Evolutionary conservation across 2,797 vertebrate genomes (phyloP), one percentile per base, ranked within the genome.

Genomic region (Hoplostethus atlanticus): DNA sequence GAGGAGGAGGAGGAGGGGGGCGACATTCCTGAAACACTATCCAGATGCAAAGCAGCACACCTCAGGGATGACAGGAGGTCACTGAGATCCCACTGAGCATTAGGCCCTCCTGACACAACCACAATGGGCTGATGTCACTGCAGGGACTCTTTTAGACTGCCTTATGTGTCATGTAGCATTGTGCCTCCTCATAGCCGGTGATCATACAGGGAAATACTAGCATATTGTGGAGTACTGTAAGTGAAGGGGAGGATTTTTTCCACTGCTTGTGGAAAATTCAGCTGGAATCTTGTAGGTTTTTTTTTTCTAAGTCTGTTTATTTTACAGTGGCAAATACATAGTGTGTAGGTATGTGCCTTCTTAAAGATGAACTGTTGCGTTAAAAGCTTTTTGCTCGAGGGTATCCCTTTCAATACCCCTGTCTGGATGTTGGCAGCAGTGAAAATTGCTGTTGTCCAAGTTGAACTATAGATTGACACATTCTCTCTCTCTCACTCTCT

Each of bases 1-100:
- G 30, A 51, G 21, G 21, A 21, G 21, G 21, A 21, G 21, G 21
- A 21, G 21, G 21, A 21, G 74, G 82, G 74, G 62, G 61, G 68
- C 77, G 80, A 84, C 89, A 92, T 93, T 94, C 91, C 88, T 92
- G 93, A 93, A 93, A 94, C 91, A 92, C 86, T 88, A 94, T 94
- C 92, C 88, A 93, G 89, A 93, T 91, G 93, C 92, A 92, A 91
- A 94, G 87, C 89, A 90, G 92, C 89, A 79, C 92, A 90, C 92
- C 91, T 94, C 88, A 77, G 88, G 91, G 89, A 92, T 90, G 91
- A 93, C 89, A 89, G 84, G 85, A 85, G 89, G 86, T 92, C 92
- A 90, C 54, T 61, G 76, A 89, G 91, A 92, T 90, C 90, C 81
- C 70, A 77, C 85, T 64, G 83, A 92, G 91, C 59, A 36, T 69